These are phyloP conservation scores for Eupithecia centaureata DNA, from an alignment of 2,888 invertebrate genomes.

Conservation along the genomic window DNA sequence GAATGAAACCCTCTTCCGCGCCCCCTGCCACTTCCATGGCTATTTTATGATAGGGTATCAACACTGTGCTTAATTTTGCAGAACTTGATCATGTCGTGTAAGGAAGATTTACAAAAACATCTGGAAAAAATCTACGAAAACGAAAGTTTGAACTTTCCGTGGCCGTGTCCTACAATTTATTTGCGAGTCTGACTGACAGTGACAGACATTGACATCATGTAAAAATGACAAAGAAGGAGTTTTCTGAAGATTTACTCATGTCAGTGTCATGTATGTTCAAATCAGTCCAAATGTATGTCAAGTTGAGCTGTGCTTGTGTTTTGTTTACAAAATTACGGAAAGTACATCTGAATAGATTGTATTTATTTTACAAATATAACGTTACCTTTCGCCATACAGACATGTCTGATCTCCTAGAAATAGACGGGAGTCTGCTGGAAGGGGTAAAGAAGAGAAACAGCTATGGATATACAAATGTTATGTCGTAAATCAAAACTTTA, in stretches of 20 bases:
- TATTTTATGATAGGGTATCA: conserved; percentile 8
- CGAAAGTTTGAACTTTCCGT: conserved; percentile 38
- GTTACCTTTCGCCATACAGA: neutral
- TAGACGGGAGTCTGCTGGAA: conserved; percentile 92
- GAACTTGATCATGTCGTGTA: conserved; percentile 42
- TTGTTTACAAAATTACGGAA: neutral
- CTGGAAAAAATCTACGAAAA: conserved; percentile 33
- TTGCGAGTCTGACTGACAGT: conserved; percentile 5
- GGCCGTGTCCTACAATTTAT: conserved; percentile 9
- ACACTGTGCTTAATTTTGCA: conserved; percentile 29
- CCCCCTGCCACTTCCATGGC: conserved; percentile 75
- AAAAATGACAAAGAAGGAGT: too few relatives aligned
- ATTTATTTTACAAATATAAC: neutral
- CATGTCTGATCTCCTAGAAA: conserved; percentile 77
- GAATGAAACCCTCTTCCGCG: conserved; percentile 81
- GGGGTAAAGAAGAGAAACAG: conserved; percentile 83
- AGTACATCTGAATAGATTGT: neutral
- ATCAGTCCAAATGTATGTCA: neutral
- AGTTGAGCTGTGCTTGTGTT: neutral
- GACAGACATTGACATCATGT: neutral
- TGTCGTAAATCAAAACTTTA: too few relatives aligned
- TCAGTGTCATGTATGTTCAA: neutral
- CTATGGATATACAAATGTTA: too few relatives aligned
- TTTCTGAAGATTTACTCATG: too few relatives aligned
- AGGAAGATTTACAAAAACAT: conserved; percentile 35